Evolutionary conservation across 2,888 invertebrate genomes (phyloP), one percentile per base, ranked within the genome.

Genomic region (Monopis laevigella): DNA sequence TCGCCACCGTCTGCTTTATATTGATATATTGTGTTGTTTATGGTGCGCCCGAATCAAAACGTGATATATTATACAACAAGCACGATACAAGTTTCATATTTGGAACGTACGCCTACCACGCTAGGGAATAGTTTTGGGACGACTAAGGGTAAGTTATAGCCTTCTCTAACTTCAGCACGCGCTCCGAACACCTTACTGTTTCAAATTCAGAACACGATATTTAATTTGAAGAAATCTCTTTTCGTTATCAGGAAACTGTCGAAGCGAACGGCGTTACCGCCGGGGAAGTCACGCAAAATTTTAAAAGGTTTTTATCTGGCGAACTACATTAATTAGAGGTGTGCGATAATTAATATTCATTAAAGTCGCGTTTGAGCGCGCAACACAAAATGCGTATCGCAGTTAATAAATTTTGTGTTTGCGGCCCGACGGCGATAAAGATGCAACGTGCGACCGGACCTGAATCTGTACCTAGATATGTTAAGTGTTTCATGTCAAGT

Each of bases 11-110:
- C 73, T 75, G 77, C 73, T 70, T 72, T 72, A 75, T 77, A 77
- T 77, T 80, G 80, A 80, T 80, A 80, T 77, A 80, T 80, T 74
- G 78, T 80, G 77, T 78, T 80, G 78, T 80, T 80, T 80, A 80
- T 78, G 72, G 78, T 69, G 67, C 74, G 73, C 71, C 75, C 75
- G 70, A 78, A 80, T 80, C 80, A 80, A 80, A 80, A 80, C 62
- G 71, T 78, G 77, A 80, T 80, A 77, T 78, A 80, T 77, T 66
- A 72, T 63, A 62, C 67, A 60, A 59, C 67, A 65, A 65, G 66
- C 62, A 73, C 67, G 66, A 61, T 69, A 72, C 67, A 74, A 78
- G 75, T 78, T 75, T 78, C 75, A 62, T 74, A 75, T 74, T 80
- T 68, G 72, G 74, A 67, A 46, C 39, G 34, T 24, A 24, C 32